phyloP scores from a whole-genome alignment of 2,888 invertebrate genomes.

The Lycocerus yunnanus region DNA sequence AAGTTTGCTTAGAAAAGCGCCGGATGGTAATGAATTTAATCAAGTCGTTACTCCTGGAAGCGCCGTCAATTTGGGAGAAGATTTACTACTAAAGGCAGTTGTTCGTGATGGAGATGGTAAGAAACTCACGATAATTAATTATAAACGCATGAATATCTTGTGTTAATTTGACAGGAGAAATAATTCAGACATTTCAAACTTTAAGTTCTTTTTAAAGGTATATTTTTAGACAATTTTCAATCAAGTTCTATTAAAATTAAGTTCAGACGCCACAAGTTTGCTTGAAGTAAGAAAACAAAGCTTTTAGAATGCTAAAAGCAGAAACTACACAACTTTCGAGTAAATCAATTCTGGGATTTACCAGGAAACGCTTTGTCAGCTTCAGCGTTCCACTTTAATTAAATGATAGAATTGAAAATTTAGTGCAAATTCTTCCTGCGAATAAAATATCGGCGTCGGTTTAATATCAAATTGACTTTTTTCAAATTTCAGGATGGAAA shows the following conservation, averaged over 20 bases:
- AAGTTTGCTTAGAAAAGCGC: slow-evolving; percentile 56
- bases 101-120: slow-evolving; percentile 62
- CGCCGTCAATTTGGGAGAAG: slow-evolving; percentile 63
- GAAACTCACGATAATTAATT: slow-evolving; percentile 11
- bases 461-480: background rate
- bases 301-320: background rate
- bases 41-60: slow-evolving; percentile 59
- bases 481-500: slow-evolving; percentile 56
- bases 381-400: background rate
- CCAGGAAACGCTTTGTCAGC: background rate
- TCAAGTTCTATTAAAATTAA: background rate
- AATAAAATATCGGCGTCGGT: background rate
- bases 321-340: background rate
- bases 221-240: background rate
- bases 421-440: background rate
- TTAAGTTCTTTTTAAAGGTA: background rate
- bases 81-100: slow-evolving; percentile 59
- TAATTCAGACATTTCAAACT: background rate
- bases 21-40: slow-evolving; percentile 57
- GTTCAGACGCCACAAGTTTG: background rate
- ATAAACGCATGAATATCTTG: background rate
- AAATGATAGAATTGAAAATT: background rate
- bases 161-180: background rate
- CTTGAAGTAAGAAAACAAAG: background rate
- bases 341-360: background rate